Evolutionary conservation across 2,113 vertebrate genomes (phyloP).

Genomic region (Crotophaga sulcirostris): DNA sequence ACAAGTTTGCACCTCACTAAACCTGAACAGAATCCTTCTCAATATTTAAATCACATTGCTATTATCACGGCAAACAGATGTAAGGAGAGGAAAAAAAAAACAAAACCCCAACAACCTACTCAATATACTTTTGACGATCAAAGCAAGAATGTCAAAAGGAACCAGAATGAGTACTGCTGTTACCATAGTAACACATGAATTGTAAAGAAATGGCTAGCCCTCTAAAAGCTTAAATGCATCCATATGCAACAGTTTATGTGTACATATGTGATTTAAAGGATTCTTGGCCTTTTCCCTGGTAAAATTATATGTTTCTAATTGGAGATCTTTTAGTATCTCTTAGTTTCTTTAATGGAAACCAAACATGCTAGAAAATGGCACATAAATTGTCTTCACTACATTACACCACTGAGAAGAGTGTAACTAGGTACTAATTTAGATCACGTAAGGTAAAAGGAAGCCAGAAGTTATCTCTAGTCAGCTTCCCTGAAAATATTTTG

Average conservation of each 20-base stretch:
- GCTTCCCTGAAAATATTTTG: conserved; percentile 17
- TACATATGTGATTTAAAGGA: conserved; percentile 26
- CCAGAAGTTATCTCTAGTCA: neutral
- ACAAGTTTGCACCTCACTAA: neutral
- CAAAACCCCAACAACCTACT: rapidly evolving
- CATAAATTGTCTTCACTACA: neutral
- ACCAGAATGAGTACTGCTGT: neutral
- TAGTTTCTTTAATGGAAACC: conserved; percentile 24
- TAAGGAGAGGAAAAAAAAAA: neutral
- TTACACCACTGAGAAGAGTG: neutral
- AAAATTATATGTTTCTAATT: conserved; percentile 10
- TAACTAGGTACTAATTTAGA: conserved; percentile 26
- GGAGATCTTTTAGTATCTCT: neutral
- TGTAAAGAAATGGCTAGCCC: neutral
- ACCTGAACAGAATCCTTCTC: neutral
- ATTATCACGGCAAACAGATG: neutral
- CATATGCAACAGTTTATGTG: conserved; percentile 12
- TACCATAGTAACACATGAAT: neutral
- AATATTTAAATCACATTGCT: neutral
- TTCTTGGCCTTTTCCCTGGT: conserved; percentile 19
- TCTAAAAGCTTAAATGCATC: conserved; percentile 55
- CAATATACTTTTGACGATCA: neutral
- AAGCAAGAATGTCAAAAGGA: conserved; percentile 27
- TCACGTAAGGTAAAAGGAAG: conserved; percentile 19
- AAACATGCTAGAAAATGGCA: conserved; percentile 19